Base-by-base conservation (phyloP, 2,888 invertebrate genomes). In the Pemphredon lugubris region DNA sequence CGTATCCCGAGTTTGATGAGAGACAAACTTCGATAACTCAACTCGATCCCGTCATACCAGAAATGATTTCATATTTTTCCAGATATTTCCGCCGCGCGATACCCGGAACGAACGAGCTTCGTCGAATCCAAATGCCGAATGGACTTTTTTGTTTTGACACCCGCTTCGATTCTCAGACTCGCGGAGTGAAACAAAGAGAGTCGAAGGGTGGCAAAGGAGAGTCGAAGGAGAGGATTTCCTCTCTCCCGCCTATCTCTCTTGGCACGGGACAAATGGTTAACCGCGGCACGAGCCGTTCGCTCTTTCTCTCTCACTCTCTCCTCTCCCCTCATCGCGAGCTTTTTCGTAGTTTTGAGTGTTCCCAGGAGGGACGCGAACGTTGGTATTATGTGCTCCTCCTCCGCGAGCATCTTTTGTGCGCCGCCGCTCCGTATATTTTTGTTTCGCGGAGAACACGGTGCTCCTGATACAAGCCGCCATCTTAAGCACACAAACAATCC, bases 381-480 rank as follows among this genome's bases (percentile, higher is more conserved):
- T 75, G 73, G 79, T 77, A 73, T 76, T 54, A 45, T 23, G 54
- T 18, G 26, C 37, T 51, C 45, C 26, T 45, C 34, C n/a, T 9
- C 44, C 54, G 64, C 44, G 63, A 60, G 57, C 72, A 81, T 75
- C 83, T 83, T 83, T 83, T 83, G 77, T 77, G 74, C 75, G 58
- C 60, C 69, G 75, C 74, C 77, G 79, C 50, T 71, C 60, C 74
- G 86, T 86, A 77, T 86, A 84, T 86, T 86, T 82, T 83, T 77
- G 79, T 85, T 85, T 68, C 76, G 66, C 66, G 67, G 79, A 60
- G 73, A 71, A 66, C 81, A 75, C 77, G 79, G 80, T 60, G 82
- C 69, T 78, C 75, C 77, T 77, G 83, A 83, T 83, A 84, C 83
- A 82, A 83, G 71, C 79, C 77, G 73, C 74, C 71, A 75, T 79